Base-by-base conservation (phyloP, 2,113 vertebrate species). In the Chaenogobius annularis region DNA sequence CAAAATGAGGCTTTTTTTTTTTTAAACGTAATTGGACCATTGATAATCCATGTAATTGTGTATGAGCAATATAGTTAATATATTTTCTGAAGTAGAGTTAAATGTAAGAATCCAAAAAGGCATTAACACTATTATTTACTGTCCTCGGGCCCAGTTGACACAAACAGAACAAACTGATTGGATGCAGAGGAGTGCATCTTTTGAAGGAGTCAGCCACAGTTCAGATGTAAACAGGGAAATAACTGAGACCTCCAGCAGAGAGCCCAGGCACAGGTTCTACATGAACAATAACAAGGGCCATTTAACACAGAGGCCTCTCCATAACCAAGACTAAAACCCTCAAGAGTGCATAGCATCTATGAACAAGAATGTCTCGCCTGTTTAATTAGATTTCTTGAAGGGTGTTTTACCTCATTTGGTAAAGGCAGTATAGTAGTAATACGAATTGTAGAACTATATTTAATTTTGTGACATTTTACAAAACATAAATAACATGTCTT, bases 81-180 rank as follows among this genome's bases (percentile, higher is more conserved):
- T 54, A 20, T 9, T 54, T 55, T 22, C n/a, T 22, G 11, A 55
- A 55, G 20, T 55, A 14, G 56, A 15, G 23, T 1, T 59, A 59
- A 1, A 59, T 31, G 5, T 40, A 40, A 55, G 54, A 55, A 14
- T 40, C 61, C 4, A 63, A 35, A 63, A 43, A n/a, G 35, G 37
- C 35, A 63, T 40, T 63, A 20, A 63, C 37, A 40, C 61, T 12
- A 19, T 63, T 63, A 63, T 63, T 63, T 63, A 7, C 15, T 7
- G 31, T 14, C 55, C 55, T 58, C 55, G 17, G 56, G 61, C 15
- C 61, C 19, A n/a, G 61, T 40, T 61, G 13, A 63, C 61, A 63
- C 17, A n/a, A 63, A 63, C 61, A 40, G 61, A 63, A n/a, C 61
- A 63, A 63, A 63, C 61, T 63, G 61, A 63, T 63, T 63, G 10